These are phyloP conservation scores for Muschampia plurimacula DNA, from an alignment of 2,888 invertebrate species.

Conservation along the genomic window DNA sequence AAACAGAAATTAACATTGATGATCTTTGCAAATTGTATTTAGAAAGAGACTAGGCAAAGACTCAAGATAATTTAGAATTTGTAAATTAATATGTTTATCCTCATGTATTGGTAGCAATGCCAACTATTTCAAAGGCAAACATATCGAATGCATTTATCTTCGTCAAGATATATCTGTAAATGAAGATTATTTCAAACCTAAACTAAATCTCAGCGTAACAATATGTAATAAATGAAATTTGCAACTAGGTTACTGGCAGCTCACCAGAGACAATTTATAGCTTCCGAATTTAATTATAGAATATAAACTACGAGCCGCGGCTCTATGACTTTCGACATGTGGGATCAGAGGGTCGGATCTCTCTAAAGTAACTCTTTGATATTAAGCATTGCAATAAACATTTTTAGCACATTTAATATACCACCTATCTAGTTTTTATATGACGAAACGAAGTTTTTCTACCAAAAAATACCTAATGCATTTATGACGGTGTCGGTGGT, in stretches of 20 bases:
- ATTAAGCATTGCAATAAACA: too few relatives aligned
- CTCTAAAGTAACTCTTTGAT: background rate
- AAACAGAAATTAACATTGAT: too few relatives aligned
- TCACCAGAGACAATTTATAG: conserved; percentile 36
- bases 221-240: conserved; percentile 31
- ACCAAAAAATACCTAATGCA: too few relatives aligned
- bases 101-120: background rate
- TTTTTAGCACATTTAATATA: too few relatives aligned
- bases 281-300: conserved; percentile 40
- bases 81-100: background rate
- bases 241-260: conserved; percentile 38
- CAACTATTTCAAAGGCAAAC: conserved; percentile 23
- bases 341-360: conserved; percentile 11
- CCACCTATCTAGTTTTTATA: too few relatives aligned
- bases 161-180: conserved; percentile 19
- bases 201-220: conserved; percentile 16
- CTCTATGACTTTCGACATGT: conserved; percentile 29
- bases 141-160: conserved; percentile 16
- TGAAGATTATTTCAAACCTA: conserved; percentile 11
- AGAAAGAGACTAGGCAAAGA: background rate
- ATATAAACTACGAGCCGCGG: conserved; percentile 18
- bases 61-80: background rate
- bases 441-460: too few relatives aligned
- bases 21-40: background rate
- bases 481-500: background rate